phyloP scores from a whole-genome alignment of 2,888 invertebrate species.

The Notodonta ziczac region DNA sequence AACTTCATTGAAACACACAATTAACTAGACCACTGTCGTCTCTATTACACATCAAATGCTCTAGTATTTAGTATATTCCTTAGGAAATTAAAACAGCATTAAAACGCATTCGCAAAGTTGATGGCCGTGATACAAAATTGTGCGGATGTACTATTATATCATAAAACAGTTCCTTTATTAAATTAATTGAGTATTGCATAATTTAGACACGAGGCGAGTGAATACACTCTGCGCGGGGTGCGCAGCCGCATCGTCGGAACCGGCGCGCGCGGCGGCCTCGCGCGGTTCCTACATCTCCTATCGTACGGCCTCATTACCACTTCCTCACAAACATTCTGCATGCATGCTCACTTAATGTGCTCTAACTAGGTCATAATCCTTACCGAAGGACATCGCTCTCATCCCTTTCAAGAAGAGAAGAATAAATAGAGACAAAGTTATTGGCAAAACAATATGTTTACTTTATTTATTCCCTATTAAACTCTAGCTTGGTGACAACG shows the following conservation, averaged over 20 bases:
- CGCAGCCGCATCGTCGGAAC: slow-evolving; percentile 38
- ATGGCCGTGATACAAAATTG: slow-evolving; percentile 29
- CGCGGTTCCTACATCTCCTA: slow-evolving; percentile 58
- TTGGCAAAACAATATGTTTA: no score
- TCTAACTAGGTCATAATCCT: slow-evolving; percentile 47
- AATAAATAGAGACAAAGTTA: no score
- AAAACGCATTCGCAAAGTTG: slow-evolving; percentile 20
- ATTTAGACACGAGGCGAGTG: slow-evolving; percentile 13
- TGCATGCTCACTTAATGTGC: slow-evolving; percentile 31
- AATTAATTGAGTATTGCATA: slow-evolving; percentile 24
- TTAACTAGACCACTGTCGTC: no score
- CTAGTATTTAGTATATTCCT: neutral
- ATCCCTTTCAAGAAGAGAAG: neutral
- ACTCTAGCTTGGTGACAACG: no score
- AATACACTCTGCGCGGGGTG: slow-evolving; percentile 34
- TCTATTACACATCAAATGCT: no score
- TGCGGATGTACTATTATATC: slow-evolving; percentile 39
- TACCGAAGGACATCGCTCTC: slow-evolving; percentile 38
- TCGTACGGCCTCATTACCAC: slow-evolving; percentile 58
- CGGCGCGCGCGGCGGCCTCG: slow-evolving; percentile 48
- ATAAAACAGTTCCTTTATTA: slow-evolving; percentile 32
- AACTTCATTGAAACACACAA: no score
- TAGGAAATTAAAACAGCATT: neutral
- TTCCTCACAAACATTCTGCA: slow-evolving; percentile 51
- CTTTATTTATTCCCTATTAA: no score